These are phyloP conservation scores for Marasmarcha lunaedactyla DNA, from an alignment of 2,888 invertebrate species.

Conservation along the genomic window DNA sequence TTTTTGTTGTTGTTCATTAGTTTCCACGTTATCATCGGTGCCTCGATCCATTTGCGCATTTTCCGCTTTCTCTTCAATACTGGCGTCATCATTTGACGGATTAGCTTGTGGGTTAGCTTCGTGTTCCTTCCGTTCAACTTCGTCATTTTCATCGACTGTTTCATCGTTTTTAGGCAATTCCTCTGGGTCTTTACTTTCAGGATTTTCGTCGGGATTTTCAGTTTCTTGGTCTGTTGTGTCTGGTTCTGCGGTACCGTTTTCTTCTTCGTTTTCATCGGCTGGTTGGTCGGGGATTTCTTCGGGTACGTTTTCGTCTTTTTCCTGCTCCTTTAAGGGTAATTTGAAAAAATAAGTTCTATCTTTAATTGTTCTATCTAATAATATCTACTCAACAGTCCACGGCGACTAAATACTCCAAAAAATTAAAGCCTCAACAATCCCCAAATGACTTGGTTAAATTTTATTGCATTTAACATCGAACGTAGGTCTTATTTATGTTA, in stretches of 20 bases:
- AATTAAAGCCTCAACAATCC: too few relatives aligned
- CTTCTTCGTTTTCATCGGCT: constrained; percentile 35
- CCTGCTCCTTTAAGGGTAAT: too few relatives aligned
- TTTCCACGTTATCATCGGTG: constrained; percentile 60
- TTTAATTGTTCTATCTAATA: too few relatives aligned
- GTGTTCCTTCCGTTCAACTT: constrained; percentile 47
- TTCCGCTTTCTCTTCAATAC: constrained; percentile 58
- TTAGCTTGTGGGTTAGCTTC: constrained; percentile 64
- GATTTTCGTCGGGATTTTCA: constrained; percentile 29
- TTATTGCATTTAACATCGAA: too few relatives aligned
- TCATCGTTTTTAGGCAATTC: constrained; percentile 52
- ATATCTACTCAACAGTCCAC: too few relatives aligned
- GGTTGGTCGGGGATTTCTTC: constrained; percentile 20
- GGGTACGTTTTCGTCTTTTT: constrained; percentile 17
- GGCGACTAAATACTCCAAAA: too few relatives aligned
- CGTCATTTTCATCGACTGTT: constrained; percentile 48
- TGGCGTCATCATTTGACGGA: constrained; percentile 55
- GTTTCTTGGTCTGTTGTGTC: constrained; percentile 30
- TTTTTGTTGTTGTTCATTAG: constrained; percentile 52
- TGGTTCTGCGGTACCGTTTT: constrained; percentile 19
- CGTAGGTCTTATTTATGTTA: too few relatives aligned
- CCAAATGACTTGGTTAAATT: too few relatives aligned
- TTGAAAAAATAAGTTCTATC: too few relatives aligned
- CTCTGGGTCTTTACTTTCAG: constrained; percentile 23
- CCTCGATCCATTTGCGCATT: constrained; percentile 58